Percentiles rank a stretch among this genome's conserved stretches.
phyloP scores from a whole-genome alignment of 2,888 invertebrate genomes.

The Pyrgus malvae region DNA sequence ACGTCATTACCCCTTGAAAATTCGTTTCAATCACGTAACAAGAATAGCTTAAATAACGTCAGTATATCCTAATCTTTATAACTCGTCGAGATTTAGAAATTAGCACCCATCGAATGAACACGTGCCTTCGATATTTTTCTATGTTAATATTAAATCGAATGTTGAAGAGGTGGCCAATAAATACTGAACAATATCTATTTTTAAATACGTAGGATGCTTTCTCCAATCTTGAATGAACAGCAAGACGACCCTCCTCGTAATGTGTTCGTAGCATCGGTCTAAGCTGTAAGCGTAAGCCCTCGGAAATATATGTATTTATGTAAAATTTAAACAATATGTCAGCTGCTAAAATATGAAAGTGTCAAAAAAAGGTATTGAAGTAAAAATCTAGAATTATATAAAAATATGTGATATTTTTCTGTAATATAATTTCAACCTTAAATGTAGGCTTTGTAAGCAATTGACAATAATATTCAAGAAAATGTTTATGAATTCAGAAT shows the following conservation, averaged over 20 bases:
- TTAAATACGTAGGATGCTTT: conserved; percentile 77
- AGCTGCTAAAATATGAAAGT: too few relatives aligned
- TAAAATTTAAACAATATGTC: background rate
- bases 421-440: too few relatives aligned
- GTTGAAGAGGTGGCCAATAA: conserved; percentile 72
- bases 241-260: conserved; percentile 73
- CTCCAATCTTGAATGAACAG: conserved; percentile 78
- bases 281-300: conserved; percentile 3
- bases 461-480: too few relatives aligned
- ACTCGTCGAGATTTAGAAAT: conserved; percentile 42
- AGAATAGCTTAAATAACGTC: conserved; percentile 6
- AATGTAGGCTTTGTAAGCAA: too few relatives aligned
- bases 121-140: conserved; percentile 70
- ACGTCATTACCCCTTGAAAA: background rate
- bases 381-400: too few relatives aligned
- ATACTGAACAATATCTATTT: conserved; percentile 77
- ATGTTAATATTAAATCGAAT: conserved; percentile 77
- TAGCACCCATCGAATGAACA: conserved; percentile 53
- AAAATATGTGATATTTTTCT: too few relatives aligned
- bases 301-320: background rate
- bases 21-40: conserved; percentile 2
- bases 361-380: too few relatives aligned
- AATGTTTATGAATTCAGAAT: too few relatives aligned
- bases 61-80: conserved; percentile 37
- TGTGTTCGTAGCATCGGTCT: conserved; percentile 44